Conservation (phyloP, 2,797 vertebrate genomes). For the Distichodus sexfasciatus region DNA sequence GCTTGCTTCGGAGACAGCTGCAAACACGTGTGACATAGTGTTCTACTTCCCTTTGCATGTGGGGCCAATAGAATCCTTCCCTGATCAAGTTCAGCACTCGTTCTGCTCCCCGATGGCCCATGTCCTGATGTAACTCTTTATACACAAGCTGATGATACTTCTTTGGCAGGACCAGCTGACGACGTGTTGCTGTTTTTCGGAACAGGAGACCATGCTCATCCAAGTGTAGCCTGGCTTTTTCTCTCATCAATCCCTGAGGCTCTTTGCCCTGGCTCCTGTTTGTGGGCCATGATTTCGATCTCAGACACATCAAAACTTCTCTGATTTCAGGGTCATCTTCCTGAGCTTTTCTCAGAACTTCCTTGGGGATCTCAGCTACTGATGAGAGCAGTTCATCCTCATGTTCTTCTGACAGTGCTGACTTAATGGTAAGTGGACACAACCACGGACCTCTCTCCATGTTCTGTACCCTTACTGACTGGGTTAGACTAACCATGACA, state of each 20-base stretch:
- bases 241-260: background rate
- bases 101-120: background rate
- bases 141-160: background rate
- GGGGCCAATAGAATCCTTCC: background rate
- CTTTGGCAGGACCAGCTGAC: background rate
- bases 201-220: background rate
- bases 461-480: background rate
- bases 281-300: background rate
- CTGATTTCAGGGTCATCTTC: background rate
- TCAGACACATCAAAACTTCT: too few relatives aligned
- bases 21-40: background rate
- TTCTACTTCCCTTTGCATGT: background rate
- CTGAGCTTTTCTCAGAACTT: background rate
- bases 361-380: background rate
- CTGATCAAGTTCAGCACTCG: background rate
- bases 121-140: background rate
- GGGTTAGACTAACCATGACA: background rate
- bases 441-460: background rate
- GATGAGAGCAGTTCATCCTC: too few relatives aligned
- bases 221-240: background rate
- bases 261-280: background rate
- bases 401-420: background rate
- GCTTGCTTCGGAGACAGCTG: constrained; percentile 8
- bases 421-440: background rate
- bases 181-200: background rate